Percentiles rank a stretch among this genome's conserved stretches.
These are phyloP conservation scores for Dendrolimus kikuchii DNA, from an alignment of 1,140 invertebrate genomes.

Conservation along the genomic window DNA sequence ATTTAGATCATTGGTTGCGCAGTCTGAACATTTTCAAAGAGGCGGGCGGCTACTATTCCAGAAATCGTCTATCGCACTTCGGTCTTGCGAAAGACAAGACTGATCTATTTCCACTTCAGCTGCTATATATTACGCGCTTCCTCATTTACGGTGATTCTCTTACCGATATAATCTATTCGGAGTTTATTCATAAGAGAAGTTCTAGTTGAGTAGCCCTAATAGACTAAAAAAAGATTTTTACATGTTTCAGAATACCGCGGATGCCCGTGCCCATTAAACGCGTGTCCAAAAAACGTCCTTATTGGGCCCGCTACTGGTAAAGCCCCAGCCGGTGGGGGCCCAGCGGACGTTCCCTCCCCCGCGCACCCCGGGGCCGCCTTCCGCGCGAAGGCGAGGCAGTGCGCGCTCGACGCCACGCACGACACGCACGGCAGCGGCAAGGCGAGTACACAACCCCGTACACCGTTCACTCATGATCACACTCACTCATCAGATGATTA, in stretches of 20 bases:
- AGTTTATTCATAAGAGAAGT: too few species aligned
- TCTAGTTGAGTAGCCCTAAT: not conserved
- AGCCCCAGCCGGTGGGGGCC: conserved; percentile 69
- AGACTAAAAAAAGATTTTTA: not conserved
- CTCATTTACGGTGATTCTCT: too few species aligned
- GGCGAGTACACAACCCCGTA: too few species aligned
- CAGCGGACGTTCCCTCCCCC: conserved; percentile 52
- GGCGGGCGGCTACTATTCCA: too few species aligned
- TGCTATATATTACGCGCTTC: too few species aligned
- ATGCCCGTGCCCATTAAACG: conserved; percentile 90
- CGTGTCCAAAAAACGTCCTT: conserved; percentile 97
- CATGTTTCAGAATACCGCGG: conserved; percentile 73
- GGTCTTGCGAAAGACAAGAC: too few species aligned
- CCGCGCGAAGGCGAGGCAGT: conserved; percentile 62
- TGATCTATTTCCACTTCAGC: too few species aligned
- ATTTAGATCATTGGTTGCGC: too few species aligned
- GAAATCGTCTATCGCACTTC: too few species aligned
- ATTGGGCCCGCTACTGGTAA: conserved; percentile 96
- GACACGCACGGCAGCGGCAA: conserved; percentile 63
- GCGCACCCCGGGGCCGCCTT: conserved; percentile 62
- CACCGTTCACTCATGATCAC: too few species aligned
- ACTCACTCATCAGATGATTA: not conserved
- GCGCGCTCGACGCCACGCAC: conserved; percentile 47
- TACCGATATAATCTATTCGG: too few species aligned
- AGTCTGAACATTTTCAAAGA: too few species aligned